Conservation (phyloP, 2,888 invertebrate genomes). For the Drosophila histrio region DNA sequence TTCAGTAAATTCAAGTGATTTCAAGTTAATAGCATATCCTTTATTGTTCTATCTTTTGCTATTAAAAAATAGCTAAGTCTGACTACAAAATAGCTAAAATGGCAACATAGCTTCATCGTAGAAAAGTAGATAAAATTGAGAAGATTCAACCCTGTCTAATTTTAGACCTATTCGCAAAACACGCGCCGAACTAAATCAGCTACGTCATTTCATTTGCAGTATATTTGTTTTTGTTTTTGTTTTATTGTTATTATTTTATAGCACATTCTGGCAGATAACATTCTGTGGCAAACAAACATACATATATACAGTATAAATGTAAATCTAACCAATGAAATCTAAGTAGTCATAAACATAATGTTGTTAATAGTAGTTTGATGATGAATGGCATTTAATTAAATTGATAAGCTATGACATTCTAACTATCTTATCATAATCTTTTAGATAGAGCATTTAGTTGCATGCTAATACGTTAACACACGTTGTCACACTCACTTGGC, state of each 20-base stretch:
- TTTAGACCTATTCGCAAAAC: constrained; percentile 49
- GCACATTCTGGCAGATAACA: constrained; percentile 47
- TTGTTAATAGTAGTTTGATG: constrained; percentile 5
- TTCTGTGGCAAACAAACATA: background rate
- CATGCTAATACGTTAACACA: background rate
- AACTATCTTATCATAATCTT: constrained; percentile 16
- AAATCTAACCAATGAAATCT: too few species aligned
- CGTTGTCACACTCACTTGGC: background rate
- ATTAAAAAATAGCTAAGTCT: too few species aligned
- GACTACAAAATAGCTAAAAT: too few species aligned
- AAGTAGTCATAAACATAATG: constrained; percentile 1
- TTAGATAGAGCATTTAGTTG: background rate
- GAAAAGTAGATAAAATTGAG: background rate
- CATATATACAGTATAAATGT: background rate
- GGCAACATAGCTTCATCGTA: too few species aligned
- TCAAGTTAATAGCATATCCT: too few species aligned
- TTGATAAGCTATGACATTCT: constrained; percentile 12
- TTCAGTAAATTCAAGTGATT: too few species aligned
- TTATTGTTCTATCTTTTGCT: too few species aligned
- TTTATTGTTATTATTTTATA: constrained; percentile 21
- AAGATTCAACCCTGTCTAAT: constrained; percentile 44
- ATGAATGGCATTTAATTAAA: constrained; percentile 1
- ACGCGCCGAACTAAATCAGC: constrained; percentile 36
- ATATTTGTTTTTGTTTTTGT: constrained; percentile 11
- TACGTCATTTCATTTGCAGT: constrained; percentile 49